Evolutionary conservation across 2,797 vertebrate species (phyloP).

Genomic region (Melanotaenia trifasciata): DNA sequence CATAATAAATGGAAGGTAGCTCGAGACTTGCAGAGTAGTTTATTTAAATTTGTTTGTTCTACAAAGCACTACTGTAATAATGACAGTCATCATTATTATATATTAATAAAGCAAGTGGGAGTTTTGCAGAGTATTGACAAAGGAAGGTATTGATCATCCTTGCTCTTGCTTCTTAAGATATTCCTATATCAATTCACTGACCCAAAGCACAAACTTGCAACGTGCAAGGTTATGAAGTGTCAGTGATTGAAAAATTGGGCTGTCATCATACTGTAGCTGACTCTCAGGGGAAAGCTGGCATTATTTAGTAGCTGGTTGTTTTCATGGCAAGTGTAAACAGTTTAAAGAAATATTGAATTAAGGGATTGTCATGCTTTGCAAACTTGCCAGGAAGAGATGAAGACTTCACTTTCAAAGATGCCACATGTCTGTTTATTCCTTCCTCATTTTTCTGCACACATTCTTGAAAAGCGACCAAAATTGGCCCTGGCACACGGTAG

Average conservation of each 20-base stretch:
- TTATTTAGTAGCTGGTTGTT: conserved; percentile 20
- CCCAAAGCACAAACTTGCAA: conserved; percentile 6
- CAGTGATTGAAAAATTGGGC: conserved; percentile 24
- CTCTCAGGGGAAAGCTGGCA: conserved; percentile 23
- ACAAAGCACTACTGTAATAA: no score
- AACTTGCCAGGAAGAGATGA: conserved; percentile 20
- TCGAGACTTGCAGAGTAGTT: no score
- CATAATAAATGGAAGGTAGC: no score
- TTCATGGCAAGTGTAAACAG: conserved; percentile 28
- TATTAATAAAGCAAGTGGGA: no score
- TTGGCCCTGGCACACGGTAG: conserved; percentile 29
- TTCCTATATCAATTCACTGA: no score
- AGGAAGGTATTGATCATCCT: no score
- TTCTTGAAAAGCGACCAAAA: conserved; percentile 30
- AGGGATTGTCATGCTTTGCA: conserved; percentile 28
- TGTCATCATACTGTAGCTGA: conserved; percentile 20
- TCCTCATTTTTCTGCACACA: conserved; percentile 2
- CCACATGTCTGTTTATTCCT: conserved; percentile 5
- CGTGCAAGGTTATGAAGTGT: conserved; percentile 11
- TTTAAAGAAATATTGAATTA: conserved; percentile 26
- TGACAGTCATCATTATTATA: no score
- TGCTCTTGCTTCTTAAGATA: no score
- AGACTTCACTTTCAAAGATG: conserved; percentile 36
- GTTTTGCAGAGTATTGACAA: no score
- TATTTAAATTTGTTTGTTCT: no score